Evolutionary conservation across 2,797 vertebrate species (phyloP), one percentile per base, ranked within the genome.

Genomic region (Rhinichthys osculus): DNA sequence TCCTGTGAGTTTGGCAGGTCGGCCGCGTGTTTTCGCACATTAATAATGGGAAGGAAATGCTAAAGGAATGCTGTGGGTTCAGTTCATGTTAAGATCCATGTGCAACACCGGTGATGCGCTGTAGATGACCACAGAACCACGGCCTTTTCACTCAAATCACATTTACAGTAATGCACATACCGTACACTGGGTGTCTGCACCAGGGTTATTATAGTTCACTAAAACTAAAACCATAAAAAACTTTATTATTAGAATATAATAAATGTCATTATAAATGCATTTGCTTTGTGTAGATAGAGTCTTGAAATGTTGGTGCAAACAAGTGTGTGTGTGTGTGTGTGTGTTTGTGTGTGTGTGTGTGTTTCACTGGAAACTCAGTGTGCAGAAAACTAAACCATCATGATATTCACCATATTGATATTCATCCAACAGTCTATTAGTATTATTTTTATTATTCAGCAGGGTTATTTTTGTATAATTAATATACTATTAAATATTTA

Each of bases 1-100:
- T 94, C 92, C 92, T 93, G 93, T 92, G 92, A 91, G 91, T 92
- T 94, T 94, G 89, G 91, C 92, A 92, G 81, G 86, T 85, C 50
- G 79, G 87, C 86, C 80, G 71, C n/a, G 81, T 33, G 2, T 62
- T 88, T 90, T 90, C 38, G 16, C 89, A 64, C 74, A 85, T 88
- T 89, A 85, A 85, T 88, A 71, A 47, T 38, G n/a, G 52, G 59
- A 66, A 71, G 27, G 23, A 42, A 44, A 30, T 5, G 3, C 57
- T 66, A 7, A 3, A 33, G 62, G 14, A 33, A 71, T 71, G 16
- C n/a, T 21, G 30, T 13, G 67, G 6, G 69, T 38, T 35, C 74
- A 16, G 50, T 21, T 38, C 52, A 57, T 4, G 7, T 17, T 30
- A 73, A 19, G 42, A 73, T 73, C n/a, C 27, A 7, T 50, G 42